These are phyloP conservation scores for Cephus spinipes DNA, from an alignment of 2,888 invertebrate species.

Conservation along the genomic window DNA sequence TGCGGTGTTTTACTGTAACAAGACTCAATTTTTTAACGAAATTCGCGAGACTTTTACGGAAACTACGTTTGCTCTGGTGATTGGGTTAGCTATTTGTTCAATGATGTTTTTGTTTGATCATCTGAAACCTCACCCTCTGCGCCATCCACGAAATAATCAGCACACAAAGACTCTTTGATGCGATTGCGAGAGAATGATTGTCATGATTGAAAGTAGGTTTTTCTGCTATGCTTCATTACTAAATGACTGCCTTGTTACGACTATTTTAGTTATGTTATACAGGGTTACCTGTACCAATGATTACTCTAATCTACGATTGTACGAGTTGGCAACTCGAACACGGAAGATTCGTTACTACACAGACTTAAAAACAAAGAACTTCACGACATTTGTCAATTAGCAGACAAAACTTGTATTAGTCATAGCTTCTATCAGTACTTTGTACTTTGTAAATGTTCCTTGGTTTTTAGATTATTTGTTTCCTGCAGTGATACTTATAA, in stretches of 20 bases:
- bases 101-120: neutral
- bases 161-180: neutral
- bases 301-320: neutral
- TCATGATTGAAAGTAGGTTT: neutral
- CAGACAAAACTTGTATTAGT: neutral
- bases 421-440: neutral
- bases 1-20: neutral
- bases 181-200: neutral
- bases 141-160: neutral
- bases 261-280: neutral
- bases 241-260: neutral
- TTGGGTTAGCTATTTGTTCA: neutral
- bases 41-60: neutral
- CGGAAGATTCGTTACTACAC: neutral
- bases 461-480: neutral
- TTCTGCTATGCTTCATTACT: neutral
- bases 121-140: neutral
- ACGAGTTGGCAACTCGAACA: neutral
- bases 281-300: neutral
- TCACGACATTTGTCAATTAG: neutral
- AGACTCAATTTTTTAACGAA: neutral
- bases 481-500: neutral
- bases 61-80: neutral
- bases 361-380: neutral
- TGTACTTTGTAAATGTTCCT: neutral